These are phyloP conservation scores for Platichthys flesus DNA, from an alignment of 2,113 vertebrate genomes.

Conservation along the genomic window DNA sequence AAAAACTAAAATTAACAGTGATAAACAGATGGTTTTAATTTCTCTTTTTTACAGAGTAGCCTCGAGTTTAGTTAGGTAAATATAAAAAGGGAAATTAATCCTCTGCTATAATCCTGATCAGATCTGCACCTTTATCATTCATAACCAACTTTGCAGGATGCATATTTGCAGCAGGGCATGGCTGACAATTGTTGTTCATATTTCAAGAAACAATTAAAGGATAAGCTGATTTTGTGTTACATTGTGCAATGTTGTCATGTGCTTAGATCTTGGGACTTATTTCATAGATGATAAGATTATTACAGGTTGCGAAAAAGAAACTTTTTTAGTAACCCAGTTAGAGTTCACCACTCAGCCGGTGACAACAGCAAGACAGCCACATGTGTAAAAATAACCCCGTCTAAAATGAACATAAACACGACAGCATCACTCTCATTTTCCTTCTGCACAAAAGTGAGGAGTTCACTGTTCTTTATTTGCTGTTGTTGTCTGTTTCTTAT, in stretches of 20 bases:
- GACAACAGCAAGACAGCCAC: too few relatives aligned
- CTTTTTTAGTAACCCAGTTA: too few relatives aligned
- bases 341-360: too few relatives aligned
- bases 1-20: conserved; percentile 7
- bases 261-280: background rate
- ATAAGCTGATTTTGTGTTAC: background rate
- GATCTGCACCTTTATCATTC: background rate
- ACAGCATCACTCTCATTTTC: conserved; percentile 1
- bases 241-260: background rate
- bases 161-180: background rate
- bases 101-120: background rate
- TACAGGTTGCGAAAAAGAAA: background rate
- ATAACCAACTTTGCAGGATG: background rate
- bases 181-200: background rate
- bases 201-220: background rate
- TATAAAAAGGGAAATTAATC: background rate
- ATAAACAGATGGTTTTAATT: conserved; percentile 1
- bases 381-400: background rate
- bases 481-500: background rate
- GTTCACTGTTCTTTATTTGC: background rate
- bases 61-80: conserved; percentile 9
- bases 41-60: background rate
- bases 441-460: background rate
- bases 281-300: background rate
- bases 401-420: conserved; percentile 9